Percentiles rank a stretch among this genome's conserved stretches.
Conservation (phyloP, 2,888 invertebrate genomes). For the Heliconius charithonia region DNA sequence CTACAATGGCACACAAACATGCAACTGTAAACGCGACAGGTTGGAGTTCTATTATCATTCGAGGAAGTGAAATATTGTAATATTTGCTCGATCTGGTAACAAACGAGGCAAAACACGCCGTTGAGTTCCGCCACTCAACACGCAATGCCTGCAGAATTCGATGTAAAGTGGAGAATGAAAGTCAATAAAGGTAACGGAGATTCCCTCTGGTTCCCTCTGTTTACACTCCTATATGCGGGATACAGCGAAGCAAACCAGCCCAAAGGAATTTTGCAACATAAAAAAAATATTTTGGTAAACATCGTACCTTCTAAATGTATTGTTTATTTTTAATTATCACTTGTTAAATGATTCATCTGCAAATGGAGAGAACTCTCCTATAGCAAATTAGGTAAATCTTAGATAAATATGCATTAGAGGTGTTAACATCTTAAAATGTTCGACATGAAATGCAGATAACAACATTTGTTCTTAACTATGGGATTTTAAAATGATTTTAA, state of each 20-base stretch:
- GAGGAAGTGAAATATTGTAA: too few relatives aligned
- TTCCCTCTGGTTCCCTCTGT: too few relatives aligned
- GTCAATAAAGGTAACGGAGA: neutral
- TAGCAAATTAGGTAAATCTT: conserved; percentile 1
- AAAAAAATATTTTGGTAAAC: neutral
- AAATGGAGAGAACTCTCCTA: conserved; percentile 2
- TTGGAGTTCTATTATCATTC: too few relatives aligned
- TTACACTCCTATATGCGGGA: neutral
- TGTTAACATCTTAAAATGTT: conserved; percentile 1
- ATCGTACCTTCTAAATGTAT: neutral
- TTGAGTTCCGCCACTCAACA: neutral
- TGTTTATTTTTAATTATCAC: conserved; percentile 21
- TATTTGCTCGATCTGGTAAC: neutral
- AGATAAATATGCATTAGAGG: conserved; percentile 19
- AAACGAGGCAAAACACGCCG: neutral
- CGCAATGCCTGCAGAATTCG: neutral
- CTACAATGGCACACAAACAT: too few relatives aligned
- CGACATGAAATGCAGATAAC: neutral
- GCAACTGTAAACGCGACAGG: too few relatives aligned
- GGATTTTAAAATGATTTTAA: neutral
- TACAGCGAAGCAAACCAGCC: neutral
- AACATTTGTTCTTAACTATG: neutral
- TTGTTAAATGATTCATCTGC: neutral
- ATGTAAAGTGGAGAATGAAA: neutral
- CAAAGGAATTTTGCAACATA: neutral